phyloP scores from a whole-genome alignment of 1,140 invertebrate genomes.

The Psilanteris sp. region DNA sequence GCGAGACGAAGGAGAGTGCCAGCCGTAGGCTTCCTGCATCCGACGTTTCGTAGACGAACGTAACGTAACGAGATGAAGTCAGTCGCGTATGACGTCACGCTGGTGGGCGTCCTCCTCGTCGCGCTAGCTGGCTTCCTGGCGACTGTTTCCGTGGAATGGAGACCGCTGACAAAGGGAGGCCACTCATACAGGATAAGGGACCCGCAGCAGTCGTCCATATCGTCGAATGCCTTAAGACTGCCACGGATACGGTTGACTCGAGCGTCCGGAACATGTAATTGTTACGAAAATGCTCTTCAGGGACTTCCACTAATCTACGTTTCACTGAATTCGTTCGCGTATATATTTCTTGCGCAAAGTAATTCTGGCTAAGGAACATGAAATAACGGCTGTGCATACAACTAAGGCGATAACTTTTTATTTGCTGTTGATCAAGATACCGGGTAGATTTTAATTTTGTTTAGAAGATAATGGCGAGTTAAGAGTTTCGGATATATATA shows the following conservation, averaged over 20 bases:
- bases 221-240: slow-evolving; percentile 58
- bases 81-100: slow-evolving; percentile 79
- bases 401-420: too few relatives aligned
- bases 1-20: slow-evolving; percentile 63
- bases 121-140: slow-evolving; percentile 75
- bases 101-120: slow-evolving; percentile 74
- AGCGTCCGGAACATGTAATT: slow-evolving; percentile 60
- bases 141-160: slow-evolving; percentile 76
- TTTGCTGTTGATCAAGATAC: too few relatives aligned
- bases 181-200: slow-evolving; percentile 69
- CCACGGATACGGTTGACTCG: slow-evolving; percentile 49
- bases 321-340: slow-evolving; percentile 21
- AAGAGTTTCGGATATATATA: too few relatives aligned
- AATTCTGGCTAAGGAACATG: background rate
- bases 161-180: slow-evolving; percentile 75
- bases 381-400: background rate
- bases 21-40: slow-evolving; percentile 76
- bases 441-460: too few relatives aligned
- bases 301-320: slow-evolving; percentile 33
- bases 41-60: slow-evolving; percentile 76
- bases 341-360: background rate
- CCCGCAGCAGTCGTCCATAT: slow-evolving; percentile 64
- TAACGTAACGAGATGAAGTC: slow-evolving; percentile 78
- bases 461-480: too few relatives aligned
- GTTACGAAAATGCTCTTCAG: slow-evolving; percentile 57